phyloP scores from a whole-genome alignment of 2,888 invertebrate genomes.

The Hirtodrosophila trivittata region DNA sequence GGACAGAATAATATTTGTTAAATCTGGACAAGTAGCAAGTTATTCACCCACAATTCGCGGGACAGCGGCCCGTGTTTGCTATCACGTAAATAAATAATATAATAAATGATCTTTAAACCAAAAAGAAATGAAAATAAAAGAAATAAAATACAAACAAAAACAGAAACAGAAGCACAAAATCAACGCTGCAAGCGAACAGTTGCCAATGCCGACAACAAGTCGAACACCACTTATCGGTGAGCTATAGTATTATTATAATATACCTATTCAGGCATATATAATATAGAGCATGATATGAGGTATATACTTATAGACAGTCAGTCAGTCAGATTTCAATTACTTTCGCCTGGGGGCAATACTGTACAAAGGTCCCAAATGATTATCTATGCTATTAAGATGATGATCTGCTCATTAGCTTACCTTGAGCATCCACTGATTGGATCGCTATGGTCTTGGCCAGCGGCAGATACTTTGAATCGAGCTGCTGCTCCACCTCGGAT shows the following conservation, averaged over 20 bases:
- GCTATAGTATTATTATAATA: constrained; percentile 22
- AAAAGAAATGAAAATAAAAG: neutral
- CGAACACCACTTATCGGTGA: constrained; percentile 50
- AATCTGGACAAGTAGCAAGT: constrained; percentile 40
- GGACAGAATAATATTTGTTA: constrained; percentile 22
- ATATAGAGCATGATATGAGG: constrained; percentile 28
- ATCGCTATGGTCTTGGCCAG: constrained; percentile 92
- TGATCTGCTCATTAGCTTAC: constrained; percentile 80
- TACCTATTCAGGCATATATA: constrained; percentile 29
- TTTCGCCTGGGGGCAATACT: constrained; percentile 28
- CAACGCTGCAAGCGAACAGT: constrained; percentile 27
- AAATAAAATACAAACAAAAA: constrained; percentile 4
- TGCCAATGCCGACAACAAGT: constrained; percentile 40
- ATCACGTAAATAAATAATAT: constrained; percentile 50
- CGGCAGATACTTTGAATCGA: constrained; percentile 87
- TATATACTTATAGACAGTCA: constrained; percentile 16
- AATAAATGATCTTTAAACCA: constrained; percentile 28
- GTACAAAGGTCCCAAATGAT: constrained; percentile 55
- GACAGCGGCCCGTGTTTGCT: constrained; percentile 19
- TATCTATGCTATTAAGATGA: neutral
- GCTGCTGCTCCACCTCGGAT: constrained; percentile 91
- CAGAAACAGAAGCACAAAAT: constrained; percentile 6
- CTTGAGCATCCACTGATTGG: constrained; percentile 89
- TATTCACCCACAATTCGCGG: constrained; percentile 66
- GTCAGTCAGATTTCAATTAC: constrained; percentile 34